phyloP scores from a whole-genome alignment of 2,888 invertebrate genomes.

The Apotomis turbidana region DNA sequence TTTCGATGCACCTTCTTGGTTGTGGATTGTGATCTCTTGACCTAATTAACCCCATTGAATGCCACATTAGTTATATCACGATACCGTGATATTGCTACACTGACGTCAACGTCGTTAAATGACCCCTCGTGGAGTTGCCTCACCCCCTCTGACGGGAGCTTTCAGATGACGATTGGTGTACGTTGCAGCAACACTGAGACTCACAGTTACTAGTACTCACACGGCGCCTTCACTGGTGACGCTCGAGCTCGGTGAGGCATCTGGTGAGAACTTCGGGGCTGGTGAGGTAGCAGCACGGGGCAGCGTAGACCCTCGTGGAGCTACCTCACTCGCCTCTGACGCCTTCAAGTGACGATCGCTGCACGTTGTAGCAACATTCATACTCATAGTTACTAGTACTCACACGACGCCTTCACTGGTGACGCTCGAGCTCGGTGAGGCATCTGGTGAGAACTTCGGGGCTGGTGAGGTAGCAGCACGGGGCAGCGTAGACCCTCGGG shows the following conservation, averaged over 20 bases:
- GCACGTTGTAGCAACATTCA: too few species aligned
- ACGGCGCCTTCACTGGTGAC: slow-evolving; percentile 92
- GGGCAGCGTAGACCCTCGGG: slow-evolving; percentile 67
- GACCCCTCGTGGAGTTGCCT: slow-evolving; percentile 67
- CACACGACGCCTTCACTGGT: slow-evolving; percentile 80
- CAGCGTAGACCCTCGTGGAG: slow-evolving; percentile 62
- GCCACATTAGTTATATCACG: too few species aligned
- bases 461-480: slow-evolving; percentile 71
- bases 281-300: slow-evolving; percentile 72
- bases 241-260: slow-evolving; percentile 93
- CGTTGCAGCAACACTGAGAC: slow-evolving; percentile 59
- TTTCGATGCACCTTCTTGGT: too few species aligned
- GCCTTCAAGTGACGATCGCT: slow-evolving; percentile 55
- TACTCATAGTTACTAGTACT: slow-evolving; percentile 65
- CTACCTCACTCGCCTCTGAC: slow-evolving; percentile 70
- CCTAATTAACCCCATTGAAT: too few species aligned
- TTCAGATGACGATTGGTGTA: too few species aligned
- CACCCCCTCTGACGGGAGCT: slow-evolving; percentile 70
- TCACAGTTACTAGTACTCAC: slow-evolving; percentile 62
- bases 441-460: slow-evolving; percentile 90
- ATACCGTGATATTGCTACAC: too few species aligned
- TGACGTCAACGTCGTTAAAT: too few species aligned
- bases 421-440: slow-evolving; percentile 93
- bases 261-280: slow-evolving; percentile 88
- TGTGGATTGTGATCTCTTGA: too few species aligned